Evolutionary conservation across 1,140 invertebrate genomes (phyloP).

Genomic region (Tetranychus cinnabarinus): DNA sequence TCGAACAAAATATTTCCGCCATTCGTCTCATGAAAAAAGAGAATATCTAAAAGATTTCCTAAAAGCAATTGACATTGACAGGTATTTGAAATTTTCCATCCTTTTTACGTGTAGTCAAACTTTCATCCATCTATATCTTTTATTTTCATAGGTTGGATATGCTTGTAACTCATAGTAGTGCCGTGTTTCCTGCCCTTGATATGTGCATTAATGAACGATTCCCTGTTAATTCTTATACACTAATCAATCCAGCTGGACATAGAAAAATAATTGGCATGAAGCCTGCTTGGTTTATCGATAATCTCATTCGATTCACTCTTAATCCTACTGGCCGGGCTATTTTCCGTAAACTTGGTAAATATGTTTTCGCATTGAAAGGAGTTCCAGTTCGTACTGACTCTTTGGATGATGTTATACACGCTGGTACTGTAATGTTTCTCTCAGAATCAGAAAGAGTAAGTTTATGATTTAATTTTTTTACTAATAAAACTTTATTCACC

Average conservation of each 20-base stretch:
- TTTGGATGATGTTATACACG: conserved; percentile 11
- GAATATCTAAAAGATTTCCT: conserved; percentile 12
- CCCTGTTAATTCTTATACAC: conserved; percentile 5
- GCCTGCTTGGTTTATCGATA: conserved; percentile 7
- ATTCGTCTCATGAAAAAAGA: conserved; percentile 11
- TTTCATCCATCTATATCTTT: neutral
- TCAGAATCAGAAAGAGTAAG: conserved; percentile 6
- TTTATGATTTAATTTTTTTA: neutral
- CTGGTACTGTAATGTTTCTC: conserved; percentile 10
- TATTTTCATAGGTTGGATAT: conserved; percentile 7
- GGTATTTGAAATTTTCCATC: conserved; percentile 1
- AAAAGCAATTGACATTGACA: conserved; percentile 5
- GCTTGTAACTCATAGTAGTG: conserved; percentile 10
- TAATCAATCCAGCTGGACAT: conserved; percentile 9
- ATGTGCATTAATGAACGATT: neutral
- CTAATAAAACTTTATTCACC: neutral
- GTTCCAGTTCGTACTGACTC: conserved; percentile 7
- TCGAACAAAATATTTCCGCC: conserved; percentile 9
- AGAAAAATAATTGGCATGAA: conserved; percentile 7
- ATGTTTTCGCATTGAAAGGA: conserved; percentile 3
- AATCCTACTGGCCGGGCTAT: conserved; percentile 2
- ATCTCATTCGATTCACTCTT: conserved; percentile 4
- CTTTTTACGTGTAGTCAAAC: neutral
- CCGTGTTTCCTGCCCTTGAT: conserved; percentile 7
- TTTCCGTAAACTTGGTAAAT: conserved; percentile 1